Evolutionary conservation across 2,113 vertebrate genomes (phyloP).

Genomic region (Peromyscus leucopus): DNA sequence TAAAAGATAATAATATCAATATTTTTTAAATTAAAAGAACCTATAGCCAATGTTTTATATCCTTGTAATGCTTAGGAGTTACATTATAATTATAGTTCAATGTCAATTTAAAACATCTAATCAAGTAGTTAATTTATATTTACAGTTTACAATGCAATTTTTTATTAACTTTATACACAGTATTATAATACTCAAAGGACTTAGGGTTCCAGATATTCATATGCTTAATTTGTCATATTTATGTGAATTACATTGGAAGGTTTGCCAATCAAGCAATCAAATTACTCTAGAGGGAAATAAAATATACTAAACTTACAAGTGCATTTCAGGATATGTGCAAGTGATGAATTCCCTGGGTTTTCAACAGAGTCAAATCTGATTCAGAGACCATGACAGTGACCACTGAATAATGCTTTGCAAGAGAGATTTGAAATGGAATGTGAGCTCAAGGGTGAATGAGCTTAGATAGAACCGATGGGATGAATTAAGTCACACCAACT

Average conservation of each 20-base stretch:
- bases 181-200: slow-evolving; percentile 33
- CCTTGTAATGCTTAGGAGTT: slow-evolving; percentile 26
- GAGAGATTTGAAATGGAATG: slow-evolving; percentile 39
- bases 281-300: slow-evolving; percentile 63
- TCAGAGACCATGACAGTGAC: slow-evolving; percentile 32
- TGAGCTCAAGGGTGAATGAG: slow-evolving; percentile 36
- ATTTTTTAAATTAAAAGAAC: slow-evolving; percentile 37
- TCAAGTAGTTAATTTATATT: slow-evolving; percentile 46
- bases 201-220: slow-evolving; percentile 7
- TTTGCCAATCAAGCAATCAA: slow-evolving; percentile 56
- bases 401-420: neutral
- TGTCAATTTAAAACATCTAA: slow-evolving; percentile 55
- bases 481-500: neutral
- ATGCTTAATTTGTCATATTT: slow-evolving; percentile 57
- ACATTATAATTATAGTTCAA: neutral
- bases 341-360: slow-evolving; percentile 14
- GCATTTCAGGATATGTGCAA: slow-evolving; percentile 27
- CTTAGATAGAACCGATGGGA: slow-evolving; percentile 8
- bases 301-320: slow-evolving; percentile 30
- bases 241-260: slow-evolving; percentile 42
- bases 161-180: slow-evolving; percentile 40
- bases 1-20: neutral
- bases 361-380: slow-evolving; percentile 21
- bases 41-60: slow-evolving; percentile 11
- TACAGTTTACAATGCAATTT: slow-evolving; percentile 21